Evolutionary conservation across 2,113 vertebrate genomes (phyloP).

Genomic region (Rhabdomys dilectus): DNA sequence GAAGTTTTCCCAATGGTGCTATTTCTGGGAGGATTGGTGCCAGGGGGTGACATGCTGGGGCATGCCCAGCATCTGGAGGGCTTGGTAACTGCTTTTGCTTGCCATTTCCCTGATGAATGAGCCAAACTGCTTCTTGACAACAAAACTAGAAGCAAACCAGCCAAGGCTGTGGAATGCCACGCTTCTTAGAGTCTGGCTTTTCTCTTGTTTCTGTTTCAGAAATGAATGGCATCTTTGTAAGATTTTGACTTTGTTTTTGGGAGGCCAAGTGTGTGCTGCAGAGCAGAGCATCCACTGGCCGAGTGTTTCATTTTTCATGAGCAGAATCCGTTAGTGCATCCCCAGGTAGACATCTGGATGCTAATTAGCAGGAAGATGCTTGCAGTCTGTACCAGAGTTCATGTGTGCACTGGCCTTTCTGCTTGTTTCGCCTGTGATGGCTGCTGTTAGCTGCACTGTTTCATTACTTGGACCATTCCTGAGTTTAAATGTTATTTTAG

Average conservation of each 20-base stretch:
- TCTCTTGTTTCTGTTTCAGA: conserved; percentile 35
- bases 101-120: conserved; percentile 79
- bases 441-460: not conserved
- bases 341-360: conserved; percentile 71
- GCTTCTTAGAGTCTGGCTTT: conserved; percentile 41
- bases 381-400: conserved; percentile 56
- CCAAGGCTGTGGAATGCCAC: conserved; percentile 67
- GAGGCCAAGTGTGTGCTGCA: conserved; percentile 43
- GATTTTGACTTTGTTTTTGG: conserved; percentile 57
- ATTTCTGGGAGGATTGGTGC: conserved; percentile 67
- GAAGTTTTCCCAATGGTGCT: conserved; percentile 78
- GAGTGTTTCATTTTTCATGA: conserved; percentile 85
- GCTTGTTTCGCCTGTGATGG: not conserved
- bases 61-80: conserved; percentile 78
- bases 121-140: conserved; percentile 77
- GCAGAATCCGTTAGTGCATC: conserved; percentile 75
- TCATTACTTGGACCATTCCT: not conserved
- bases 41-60: conserved; percentile 54
- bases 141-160: conserved; percentile 78
- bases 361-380: conserved; percentile 76
- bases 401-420: not conserved
- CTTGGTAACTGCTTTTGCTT: conserved; percentile 83
- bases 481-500: conserved; percentile 26
- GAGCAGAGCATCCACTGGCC: not conserved
- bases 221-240: not conserved